Conservation (phyloP, 1,140 invertebrate species). For the Solenopsis fugax region DNA sequence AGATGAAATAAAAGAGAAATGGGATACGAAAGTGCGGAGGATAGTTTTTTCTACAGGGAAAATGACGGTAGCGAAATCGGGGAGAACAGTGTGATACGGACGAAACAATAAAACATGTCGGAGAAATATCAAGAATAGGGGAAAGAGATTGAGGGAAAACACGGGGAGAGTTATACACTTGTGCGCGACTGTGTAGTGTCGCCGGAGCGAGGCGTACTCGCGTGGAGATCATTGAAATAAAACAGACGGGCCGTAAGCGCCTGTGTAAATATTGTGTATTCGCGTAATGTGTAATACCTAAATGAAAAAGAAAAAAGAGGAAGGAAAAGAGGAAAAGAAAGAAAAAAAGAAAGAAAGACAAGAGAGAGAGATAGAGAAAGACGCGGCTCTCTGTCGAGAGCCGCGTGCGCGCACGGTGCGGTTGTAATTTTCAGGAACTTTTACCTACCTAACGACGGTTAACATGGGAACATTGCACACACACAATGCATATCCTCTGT, state of each 20-base stretch:
- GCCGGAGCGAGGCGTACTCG: background rate
- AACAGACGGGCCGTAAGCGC: background rate
- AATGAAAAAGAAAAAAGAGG: background rate
- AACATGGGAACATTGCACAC: slow-evolving; percentile 84
- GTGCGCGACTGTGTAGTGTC: slow-evolving; percentile 35
- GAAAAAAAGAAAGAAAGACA: background rate
- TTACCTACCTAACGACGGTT: slow-evolving; percentile 76
- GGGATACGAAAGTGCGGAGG: background rate
- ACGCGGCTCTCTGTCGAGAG: slow-evolving; percentile 21
- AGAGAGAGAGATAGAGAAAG: background rate
- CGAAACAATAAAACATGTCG: background rate
- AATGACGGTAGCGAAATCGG: background rate
- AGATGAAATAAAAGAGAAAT: background rate
- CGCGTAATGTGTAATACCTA: slow-evolving; percentile 48
- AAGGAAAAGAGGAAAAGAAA: background rate
- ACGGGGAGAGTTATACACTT: background rate
- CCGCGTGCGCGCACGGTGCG: slow-evolving; percentile 10
- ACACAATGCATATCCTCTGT: slow-evolving; percentile 85
- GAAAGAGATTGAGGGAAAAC: background rate
- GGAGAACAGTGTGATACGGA: background rate
- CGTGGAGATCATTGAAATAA: slow-evolving; percentile 24
- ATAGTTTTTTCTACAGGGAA: slow-evolving; percentile 32
- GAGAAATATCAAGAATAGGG: background rate
- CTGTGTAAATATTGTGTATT: slow-evolving; percentile 55
- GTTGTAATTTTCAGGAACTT: slow-evolving; percentile 48